A percentile compares a stretch with the other conserved stretches of the same genome.
Conservation (phyloP, 35 echinoderm and acorn worm genomes). For the Lytechinus variegatus region DNA sequence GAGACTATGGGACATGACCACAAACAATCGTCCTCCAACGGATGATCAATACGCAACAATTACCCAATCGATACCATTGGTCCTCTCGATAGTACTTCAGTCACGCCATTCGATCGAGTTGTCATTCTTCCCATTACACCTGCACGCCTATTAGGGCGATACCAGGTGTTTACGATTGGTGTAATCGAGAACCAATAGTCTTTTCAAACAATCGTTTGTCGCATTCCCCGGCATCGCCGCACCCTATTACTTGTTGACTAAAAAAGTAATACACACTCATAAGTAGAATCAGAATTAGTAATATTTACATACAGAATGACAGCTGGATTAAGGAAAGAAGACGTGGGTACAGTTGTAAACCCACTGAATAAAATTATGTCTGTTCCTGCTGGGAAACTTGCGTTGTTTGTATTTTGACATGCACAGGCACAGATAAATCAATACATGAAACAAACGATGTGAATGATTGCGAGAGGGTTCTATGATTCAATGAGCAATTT, state of each 20-base stretch:
- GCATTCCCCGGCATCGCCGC: neutral
- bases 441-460: neutral
- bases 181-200: neutral
- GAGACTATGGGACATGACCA: neutral
- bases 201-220: neutral
- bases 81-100: constrained; percentile 34
- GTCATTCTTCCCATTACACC: constrained; percentile 1
- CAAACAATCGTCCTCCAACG: neutral
- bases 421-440: neutral
- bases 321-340: neutral
- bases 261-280: neutral
- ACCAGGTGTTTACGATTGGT: constrained; percentile 30
- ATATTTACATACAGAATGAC: neutral
- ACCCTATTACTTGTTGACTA: neutral
- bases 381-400: neutral
- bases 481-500: neutral
- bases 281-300: neutral
- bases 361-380: neutral
- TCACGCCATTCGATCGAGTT: constrained; percentile 29
- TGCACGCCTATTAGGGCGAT: constrained; percentile 36
- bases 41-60: constrained; percentile 19
- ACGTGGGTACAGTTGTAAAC: neutral
- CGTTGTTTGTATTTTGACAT: neutral
- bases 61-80: neutral
- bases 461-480: neutral